Percentiles rank a stretch among this genome's conserved stretches.
These are phyloP conservation scores for Tapirus indicus DNA, from an alignment of 2,797 vertebrate species.

Conservation along the genomic window DNA sequence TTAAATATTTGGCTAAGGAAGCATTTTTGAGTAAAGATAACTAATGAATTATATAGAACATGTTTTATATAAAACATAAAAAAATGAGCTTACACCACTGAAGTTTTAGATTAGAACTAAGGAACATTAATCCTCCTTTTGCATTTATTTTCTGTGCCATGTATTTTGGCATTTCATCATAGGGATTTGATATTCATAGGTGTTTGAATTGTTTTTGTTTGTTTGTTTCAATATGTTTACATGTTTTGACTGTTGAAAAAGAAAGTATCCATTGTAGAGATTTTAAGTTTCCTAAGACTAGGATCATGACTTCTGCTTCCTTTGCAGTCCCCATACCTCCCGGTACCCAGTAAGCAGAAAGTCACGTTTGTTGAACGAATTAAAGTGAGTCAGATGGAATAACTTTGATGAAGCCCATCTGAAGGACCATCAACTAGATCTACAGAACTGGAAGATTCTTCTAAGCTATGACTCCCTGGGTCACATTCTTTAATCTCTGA, in stretches of 20 bases:
- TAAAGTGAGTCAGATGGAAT: background rate
- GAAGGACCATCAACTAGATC: background rate
- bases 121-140: background rate
- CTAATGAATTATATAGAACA: background rate
- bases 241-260: background rate
- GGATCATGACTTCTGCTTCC: background rate
- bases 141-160: background rate
- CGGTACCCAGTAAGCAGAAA: background rate
- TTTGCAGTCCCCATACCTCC: background rate
- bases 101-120: background rate
- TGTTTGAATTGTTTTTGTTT: background rate
- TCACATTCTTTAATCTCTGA: background rate
- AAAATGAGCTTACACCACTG: background rate
- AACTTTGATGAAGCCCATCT: background rate
- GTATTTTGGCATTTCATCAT: background rate
- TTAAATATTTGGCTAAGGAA: constrained; percentile 34
- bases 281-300: background rate
- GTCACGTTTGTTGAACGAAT: background rate
- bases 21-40: background rate
- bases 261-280: background rate
- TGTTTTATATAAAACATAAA: background rate
- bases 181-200: background rate
- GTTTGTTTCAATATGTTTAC: background rate
- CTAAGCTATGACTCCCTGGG: background rate
- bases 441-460: background rate